Conservation (phyloP, 2,113 vertebrate genomes). For the Podilymbus podiceps region DNA sequence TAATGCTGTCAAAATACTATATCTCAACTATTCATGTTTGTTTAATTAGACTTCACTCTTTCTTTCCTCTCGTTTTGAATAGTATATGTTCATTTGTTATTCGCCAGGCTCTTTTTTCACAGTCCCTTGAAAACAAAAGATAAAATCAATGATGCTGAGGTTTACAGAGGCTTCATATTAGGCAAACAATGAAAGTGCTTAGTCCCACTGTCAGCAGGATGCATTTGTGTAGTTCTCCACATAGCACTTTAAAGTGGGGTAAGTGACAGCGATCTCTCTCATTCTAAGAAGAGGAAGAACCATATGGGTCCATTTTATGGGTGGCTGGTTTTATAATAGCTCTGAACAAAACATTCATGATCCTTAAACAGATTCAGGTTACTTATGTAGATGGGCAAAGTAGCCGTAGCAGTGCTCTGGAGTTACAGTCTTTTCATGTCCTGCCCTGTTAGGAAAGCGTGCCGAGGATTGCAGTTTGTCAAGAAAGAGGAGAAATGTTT, state of each 20-base stretch:
- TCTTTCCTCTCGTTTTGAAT: neutral
- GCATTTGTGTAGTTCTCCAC: neutral
- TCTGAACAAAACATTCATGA: neutral
- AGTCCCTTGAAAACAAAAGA: neutral
- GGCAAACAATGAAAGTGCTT: neutral
- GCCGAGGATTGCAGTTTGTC: neutral
- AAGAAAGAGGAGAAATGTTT: neutral
- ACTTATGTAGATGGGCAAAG: neutral
- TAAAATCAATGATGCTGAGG: constrained; percentile 5
- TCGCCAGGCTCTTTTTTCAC: neutral
- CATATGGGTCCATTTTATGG: neutral
- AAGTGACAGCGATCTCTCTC: neutral
- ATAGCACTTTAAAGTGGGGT: neutral
- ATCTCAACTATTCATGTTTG: neutral
- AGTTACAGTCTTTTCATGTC: neutral
- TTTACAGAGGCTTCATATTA: neutral
- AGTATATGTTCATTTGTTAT: neutral
- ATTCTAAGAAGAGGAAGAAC: neutral
- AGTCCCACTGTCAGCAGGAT: neutral
- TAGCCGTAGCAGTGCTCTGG: neutral
- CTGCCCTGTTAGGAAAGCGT: neutral
- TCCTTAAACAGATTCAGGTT: neutral
- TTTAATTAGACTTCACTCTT: neutral
- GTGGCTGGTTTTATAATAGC: neutral
- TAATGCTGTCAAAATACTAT: neutral